Conservation (phyloP, 2,797 vertebrate species). For the Microctenopoma stevenorrisi region DNA sequence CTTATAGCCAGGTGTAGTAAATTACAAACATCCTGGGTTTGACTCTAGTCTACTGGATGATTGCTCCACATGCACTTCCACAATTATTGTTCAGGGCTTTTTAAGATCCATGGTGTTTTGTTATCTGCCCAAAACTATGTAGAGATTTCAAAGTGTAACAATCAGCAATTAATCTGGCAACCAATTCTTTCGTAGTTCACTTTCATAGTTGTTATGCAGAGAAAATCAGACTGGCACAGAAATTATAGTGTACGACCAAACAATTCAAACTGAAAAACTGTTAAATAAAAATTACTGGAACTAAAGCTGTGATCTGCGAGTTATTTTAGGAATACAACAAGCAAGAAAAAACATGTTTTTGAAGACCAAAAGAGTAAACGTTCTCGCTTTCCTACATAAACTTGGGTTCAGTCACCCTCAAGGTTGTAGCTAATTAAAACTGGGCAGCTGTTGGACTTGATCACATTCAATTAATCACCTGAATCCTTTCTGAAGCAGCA, state of each 20-base stretch:
- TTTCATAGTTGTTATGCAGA: neutral
- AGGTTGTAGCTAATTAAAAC: slow-evolving; percentile 34
- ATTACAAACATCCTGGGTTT: no score
- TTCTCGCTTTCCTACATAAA: neutral
- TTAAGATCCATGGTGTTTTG: no score
- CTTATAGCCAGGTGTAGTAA: no score
- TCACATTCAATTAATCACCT: slow-evolving; percentile 45
- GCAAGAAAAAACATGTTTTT: neutral
- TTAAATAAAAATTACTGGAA: neutral
- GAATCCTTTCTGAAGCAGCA: slow-evolving; percentile 21
- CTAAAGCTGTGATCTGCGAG: slow-evolving; percentile 3
- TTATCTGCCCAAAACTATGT: neutral
- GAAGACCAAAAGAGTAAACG: neutral
- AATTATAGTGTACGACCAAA: neutral
- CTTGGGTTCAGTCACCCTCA: neutral
- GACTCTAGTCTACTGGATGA: no score
- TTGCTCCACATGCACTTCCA: no score
- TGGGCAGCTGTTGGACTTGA: slow-evolving; percentile 20
- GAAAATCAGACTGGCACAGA: neutral
- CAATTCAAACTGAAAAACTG: neutral
- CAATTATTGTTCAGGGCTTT: no score
- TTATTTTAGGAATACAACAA: neutral
- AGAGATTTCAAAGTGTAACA: neutral
- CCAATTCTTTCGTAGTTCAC: neutral
- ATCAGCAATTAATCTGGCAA: neutral